A percentile compares a stretch with the other conserved stretches of the same genome.
These are phyloP conservation scores for Podabrus alpinus DNA, from an alignment of 2,888 invertebrate species.

Conservation along the genomic window DNA sequence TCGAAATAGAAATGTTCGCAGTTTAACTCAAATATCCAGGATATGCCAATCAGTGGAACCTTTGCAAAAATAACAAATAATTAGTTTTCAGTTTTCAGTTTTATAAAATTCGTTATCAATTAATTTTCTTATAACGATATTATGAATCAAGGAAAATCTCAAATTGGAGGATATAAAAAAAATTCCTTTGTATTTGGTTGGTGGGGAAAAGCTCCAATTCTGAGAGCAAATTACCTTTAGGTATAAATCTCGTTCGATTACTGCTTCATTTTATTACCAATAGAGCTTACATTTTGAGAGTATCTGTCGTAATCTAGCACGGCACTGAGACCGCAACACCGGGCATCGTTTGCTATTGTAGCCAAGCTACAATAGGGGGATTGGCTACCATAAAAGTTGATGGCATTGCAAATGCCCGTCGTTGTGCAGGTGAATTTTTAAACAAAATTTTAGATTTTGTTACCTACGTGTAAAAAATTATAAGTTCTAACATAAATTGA, in stretches of 20 bases:
- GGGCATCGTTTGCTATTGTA: constrained; percentile 42
- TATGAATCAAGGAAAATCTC: constrained; percentile 8
- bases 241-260: constrained; percentile 45
- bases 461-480: background rate
- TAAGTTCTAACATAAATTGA: background rate
- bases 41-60: constrained; percentile 11
- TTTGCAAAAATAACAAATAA: background rate
- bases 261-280: constrained; percentile 43
- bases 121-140: background rate
- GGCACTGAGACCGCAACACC: constrained; percentile 39
- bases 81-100: background rate
- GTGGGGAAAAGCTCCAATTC: constrained; percentile 25
- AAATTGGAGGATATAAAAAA: constrained; percentile 28
- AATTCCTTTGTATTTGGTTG: constrained; percentile 32
- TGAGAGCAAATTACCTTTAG: constrained; percentile 38
- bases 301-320: constrained; percentile 40
- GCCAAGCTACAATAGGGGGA: constrained; percentile 38
- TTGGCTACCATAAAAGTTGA: constrained; percentile 42
- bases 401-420: constrained; percentile 36
- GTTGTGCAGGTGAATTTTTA: constrained; percentile 37
- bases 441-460: constrained; percentile 32
- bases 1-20: constrained; percentile 25
- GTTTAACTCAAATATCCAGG: constrained; percentile 14
- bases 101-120: background rate
- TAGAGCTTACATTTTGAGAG: constrained; percentile 39